These are phyloP conservation scores for Zelostemma sp. DNA, from an alignment of 1,140 invertebrate genomes.

Conservation along the genomic window DNA sequence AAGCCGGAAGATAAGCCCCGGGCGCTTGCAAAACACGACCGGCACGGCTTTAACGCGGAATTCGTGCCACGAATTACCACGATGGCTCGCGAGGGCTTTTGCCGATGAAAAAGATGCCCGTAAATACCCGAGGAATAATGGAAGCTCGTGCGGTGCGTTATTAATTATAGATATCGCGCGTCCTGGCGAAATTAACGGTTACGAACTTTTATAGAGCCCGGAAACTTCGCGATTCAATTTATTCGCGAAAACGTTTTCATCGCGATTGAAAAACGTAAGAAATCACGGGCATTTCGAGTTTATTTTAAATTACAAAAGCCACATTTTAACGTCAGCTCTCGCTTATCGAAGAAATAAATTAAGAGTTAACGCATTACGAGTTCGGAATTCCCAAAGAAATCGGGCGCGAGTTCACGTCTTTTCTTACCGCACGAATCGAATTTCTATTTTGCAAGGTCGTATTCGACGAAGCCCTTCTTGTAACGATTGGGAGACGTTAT, in stretches of 20 bases:
- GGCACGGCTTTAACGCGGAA: slow-evolving; percentile 1
- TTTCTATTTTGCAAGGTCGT: slow-evolving; percentile 37
- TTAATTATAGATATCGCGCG: neutral
- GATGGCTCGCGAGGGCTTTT: slow-evolving; percentile 4
- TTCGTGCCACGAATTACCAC: slow-evolving; percentile 14
- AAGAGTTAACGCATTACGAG: slow-evolving; percentile 24
- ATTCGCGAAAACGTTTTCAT: too few relatives aligned
- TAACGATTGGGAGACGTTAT: slow-evolving; percentile 25
- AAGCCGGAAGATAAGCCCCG: slow-evolving; percentile 3
- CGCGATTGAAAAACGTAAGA: too few relatives aligned
- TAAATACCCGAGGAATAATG: neutral
- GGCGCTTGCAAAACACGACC: neutral
- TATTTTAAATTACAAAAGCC: too few relatives aligned
- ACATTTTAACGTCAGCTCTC: too few relatives aligned
- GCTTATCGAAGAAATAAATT: slow-evolving; percentile 32
- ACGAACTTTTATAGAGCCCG: too few relatives aligned
- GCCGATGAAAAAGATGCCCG: slow-evolving; percentile 3
- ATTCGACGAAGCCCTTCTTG: slow-evolving; percentile 13
- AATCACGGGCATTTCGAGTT: too few relatives aligned
- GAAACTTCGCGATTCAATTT: too few relatives aligned
- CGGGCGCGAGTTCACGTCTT: slow-evolving; percentile 32
- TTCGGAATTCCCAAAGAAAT: slow-evolving; percentile 16
- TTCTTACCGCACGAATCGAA: slow-evolving; percentile 24
- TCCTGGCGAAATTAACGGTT: too few relatives aligned
- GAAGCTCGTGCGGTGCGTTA: neutral